Evolutionary conservation across 2,888 invertebrate genomes (phyloP).

Genomic region (Bombyx huttoni): DNA sequence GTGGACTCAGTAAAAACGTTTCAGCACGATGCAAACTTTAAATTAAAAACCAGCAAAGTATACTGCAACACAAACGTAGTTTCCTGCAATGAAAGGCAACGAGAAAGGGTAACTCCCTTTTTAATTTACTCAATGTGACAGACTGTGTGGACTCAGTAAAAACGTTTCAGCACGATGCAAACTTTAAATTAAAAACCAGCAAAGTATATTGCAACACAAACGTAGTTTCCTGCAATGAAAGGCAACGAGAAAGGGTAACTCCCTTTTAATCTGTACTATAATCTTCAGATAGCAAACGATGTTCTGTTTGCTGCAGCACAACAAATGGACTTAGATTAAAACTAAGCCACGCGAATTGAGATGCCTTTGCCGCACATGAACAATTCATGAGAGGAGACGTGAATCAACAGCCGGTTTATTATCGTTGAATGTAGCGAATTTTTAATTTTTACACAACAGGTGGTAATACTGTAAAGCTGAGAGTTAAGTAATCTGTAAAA

Average conservation of each 20-base stretch:
- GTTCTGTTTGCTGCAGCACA: background rate
- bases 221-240: too few species aligned
- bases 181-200: background rate
- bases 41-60: background rate
- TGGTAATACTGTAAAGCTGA: too few species aligned
- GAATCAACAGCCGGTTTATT: background rate
- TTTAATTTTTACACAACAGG: too few species aligned
- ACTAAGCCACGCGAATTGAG: conserved; percentile 24
- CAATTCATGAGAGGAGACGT: conserved; percentile 22
- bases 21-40: background rate
- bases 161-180: background rate
- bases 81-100: too few species aligned
- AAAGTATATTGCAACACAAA: background rate
- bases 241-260: background rate
- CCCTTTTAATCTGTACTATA: background rate
- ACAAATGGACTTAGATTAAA: conserved; percentile 36
- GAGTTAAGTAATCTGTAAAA: too few species aligned
- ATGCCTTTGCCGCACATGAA: conserved; percentile 7
- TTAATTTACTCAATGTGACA: too few species aligned
- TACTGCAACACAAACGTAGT: background rate
- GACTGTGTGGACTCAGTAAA: too few species aligned
- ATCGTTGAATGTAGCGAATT: too few species aligned
- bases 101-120: too few species aligned
- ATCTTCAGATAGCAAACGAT: background rate
- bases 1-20: too few species aligned